Percentiles rank a stretch among this genome's conserved stretches.
These are phyloP conservation scores for Cataglyphis albicans DNA, from an alignment of 2,888 invertebrate genomes.

Conservation along the genomic window DNA sequence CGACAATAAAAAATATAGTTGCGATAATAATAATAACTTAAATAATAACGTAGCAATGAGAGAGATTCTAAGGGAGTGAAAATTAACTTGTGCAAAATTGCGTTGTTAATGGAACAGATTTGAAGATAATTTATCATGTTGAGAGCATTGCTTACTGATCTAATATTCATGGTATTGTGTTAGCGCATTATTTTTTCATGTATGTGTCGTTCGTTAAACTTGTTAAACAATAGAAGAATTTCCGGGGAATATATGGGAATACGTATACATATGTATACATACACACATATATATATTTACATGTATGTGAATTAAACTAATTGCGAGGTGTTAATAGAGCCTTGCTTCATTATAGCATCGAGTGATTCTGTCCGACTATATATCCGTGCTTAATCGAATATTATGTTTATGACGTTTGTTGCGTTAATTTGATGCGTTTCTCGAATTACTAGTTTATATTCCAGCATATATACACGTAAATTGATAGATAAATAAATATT, in stretches of 20 bases:
- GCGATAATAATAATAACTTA: not conserved
- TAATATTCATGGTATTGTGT: constrained; percentile 19
- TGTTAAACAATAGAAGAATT: constrained; percentile 7
- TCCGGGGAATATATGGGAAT: not conserved
- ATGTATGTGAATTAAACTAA: constrained; percentile 38
- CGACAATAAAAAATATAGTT: not conserved
- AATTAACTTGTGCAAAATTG: constrained; percentile 8
- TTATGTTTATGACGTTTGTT: constrained; percentile 40
- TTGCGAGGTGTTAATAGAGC: constrained; percentile 21
- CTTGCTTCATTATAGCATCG: constrained; percentile 35
- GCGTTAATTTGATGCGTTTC: constrained; percentile 33
- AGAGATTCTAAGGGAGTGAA: not conserved
- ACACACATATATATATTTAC: not conserved
- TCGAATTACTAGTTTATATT: constrained; percentile 26
- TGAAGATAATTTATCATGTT: not conserved
- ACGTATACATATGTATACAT: not conserved
- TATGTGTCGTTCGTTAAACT: not conserved
- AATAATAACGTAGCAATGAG: not conserved
- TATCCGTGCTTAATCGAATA: constrained; percentile 27
- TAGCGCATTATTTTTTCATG: not conserved
- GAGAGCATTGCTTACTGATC: not conserved
- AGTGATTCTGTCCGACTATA: constrained; percentile 14
- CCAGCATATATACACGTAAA: not conserved
- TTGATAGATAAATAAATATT: not conserved
- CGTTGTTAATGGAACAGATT: not conserved